Evolutionary conservation across 2,888 invertebrate genomes (phyloP), one percentile per base, ranked within the genome.

Genomic region (Meloe dianella): DNA sequence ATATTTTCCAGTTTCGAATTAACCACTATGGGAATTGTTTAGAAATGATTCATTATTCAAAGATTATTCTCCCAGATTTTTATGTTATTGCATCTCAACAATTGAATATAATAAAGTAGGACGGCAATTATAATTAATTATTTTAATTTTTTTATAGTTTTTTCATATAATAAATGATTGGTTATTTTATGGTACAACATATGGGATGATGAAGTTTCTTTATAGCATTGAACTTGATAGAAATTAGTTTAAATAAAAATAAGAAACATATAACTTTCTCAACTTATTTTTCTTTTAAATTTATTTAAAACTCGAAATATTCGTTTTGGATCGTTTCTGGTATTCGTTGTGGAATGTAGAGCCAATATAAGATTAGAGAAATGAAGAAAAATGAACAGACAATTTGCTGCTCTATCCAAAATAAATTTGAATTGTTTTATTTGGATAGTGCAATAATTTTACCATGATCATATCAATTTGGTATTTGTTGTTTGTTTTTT

Each of bases 401-500:
- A n/a, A n/a, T n/a, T n/a, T n/a, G n/a, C n/a, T n/a, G n/a, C n/a
- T n/a, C n/a, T n/a, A n/a, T n/a, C n/a, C n/a, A n/a, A n/a, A n/a
- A n/a, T n/a, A n/a, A n/a, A n/a, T n/a, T n/a, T n/a, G n/a, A n/a
- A n/a, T n/a, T n/a, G n/a, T n/a, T n/a, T n/a, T n/a, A n/a, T n/a
- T n/a, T n/a, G n/a, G n/a, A n/a, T n/a, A n/a, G n/a, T n/a, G n/a
- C 12, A 30, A 30, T 10, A 7, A 41, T 41, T 17, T 8, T 17
- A 24, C 4, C 24, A 51, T 22, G 51, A 51, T 51, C 5, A 2
- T 12, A 22, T 51, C 51, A 51, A 22, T 51, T 61, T 68, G 68
- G 63, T 65, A 68, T 68, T 68, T 65, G 58, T 38, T 58, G 61
- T 17, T 17, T n/a, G 0, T 27, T 27, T 41, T n/a, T 41, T 12